Evolutionary conservation across 2,797 vertebrate species (phyloP), one percentile per base, ranked within the genome.

Genomic region (Anisognathus igniventris): DNA sequence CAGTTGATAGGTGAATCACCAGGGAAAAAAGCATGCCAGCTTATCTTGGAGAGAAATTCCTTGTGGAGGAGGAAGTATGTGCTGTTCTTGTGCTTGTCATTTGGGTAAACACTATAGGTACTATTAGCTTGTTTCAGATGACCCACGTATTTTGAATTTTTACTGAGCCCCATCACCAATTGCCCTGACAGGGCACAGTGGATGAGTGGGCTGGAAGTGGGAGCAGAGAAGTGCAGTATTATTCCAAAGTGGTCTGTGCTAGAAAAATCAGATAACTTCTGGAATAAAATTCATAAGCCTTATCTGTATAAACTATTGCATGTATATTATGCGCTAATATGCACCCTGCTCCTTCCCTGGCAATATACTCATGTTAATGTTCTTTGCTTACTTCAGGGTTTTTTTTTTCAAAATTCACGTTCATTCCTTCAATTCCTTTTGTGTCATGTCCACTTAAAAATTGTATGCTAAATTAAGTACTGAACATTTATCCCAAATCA

Each of bases 11-110:
- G 92, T 97, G 95, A 95, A 93, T 96, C 92, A 92, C 91, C 86
- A 81, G 82, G 91, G 75, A 88, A 91, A 77, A 92, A 82, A 95
- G 62, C 72, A 57, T 51, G 73, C 91, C 72, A 80, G 57, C 92
- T 97, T 97, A 95, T 97, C 94, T 96, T 22, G 7, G 72, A 85
- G 72, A 91, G 83, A 92, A 95, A 95, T 95, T 94, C 89, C 79
- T 92, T 83, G 72, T 5, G 76, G 86, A 91, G 95, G 91, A 94
- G 85, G 92, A 94, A 86, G 68, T 90, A 92, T 92, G 81, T 95
- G 92, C 92, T 93, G 90, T 95, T 95, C 92, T 94, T 87, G 50
- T 82, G 78, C 93, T 96, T 90, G 93, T 91, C 90, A 89, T 88
- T 94, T 89, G 73, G 85, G 91, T 96, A 94, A 93, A 92, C 87